phyloP scores from a whole-genome alignment of 1,140 invertebrate species.

The Lanistes nyassanus region DNA sequence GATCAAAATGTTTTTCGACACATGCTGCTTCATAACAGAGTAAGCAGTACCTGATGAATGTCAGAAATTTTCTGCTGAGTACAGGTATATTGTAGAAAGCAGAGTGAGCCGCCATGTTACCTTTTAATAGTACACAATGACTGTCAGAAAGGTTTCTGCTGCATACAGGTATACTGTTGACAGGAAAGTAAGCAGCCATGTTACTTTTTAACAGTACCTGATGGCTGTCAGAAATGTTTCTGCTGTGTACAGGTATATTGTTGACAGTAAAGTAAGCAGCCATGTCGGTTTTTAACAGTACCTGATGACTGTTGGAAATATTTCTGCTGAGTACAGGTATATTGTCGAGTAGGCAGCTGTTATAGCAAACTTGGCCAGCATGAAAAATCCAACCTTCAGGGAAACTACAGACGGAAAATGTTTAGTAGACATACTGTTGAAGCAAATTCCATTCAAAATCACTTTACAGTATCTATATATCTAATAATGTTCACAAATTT shows the following conservation, averaged over 20 bases:
- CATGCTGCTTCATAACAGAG: background rate
- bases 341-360: conserved; percentile 74
- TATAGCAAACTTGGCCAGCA: conserved; percentile 85
- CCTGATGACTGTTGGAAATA: conserved; percentile 63
- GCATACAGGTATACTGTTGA: conserved; percentile 45
- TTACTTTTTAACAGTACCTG: conserved; percentile 39
- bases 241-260: conserved; percentile 47
- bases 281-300: too few relatives aligned
- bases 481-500: background rate
- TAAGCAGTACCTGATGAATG: conserved; percentile 47
- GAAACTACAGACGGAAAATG: conserved; percentile 68
- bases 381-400: conserved; percentile 76
- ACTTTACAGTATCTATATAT: background rate
- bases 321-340: conserved; percentile 61
- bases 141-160: conserved; percentile 61
- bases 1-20: too few relatives aligned
- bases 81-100: conserved; percentile 59
- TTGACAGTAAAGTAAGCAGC: too few relatives aligned
- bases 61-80: conserved; percentile 62
- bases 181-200: too few relatives aligned
- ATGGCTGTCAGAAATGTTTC: conserved; percentile 61
- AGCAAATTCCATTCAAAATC: background rate
- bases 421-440: conserved; percentile 32
- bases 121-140: conserved; percentile 41
- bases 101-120: too few relatives aligned